Evolutionary conservation across 2,888 invertebrate species (phyloP).

Genomic region (Cheilosia impressa): DNA sequence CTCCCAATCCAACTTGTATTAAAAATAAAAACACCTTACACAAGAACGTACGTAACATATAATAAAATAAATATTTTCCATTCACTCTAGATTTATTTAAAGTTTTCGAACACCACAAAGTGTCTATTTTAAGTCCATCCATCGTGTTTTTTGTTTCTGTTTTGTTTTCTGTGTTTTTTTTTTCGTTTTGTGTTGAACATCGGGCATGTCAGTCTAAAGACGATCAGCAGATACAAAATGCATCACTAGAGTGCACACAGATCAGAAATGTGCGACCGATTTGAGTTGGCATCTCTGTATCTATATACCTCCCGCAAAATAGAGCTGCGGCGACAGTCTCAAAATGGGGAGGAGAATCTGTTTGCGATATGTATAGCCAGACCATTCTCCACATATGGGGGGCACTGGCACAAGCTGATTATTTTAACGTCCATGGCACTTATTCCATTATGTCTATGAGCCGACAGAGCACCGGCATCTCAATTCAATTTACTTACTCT

Average conservation of each 20-base stretch:
- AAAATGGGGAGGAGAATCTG: conserved; percentile 10
- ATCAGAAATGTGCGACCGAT: conserved; percentile 17
- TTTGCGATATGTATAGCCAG: conserved; percentile 14
- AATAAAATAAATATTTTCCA: conserved; percentile 27
- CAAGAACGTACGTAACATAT: conserved; percentile 3
- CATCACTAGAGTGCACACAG: conserved; percentile 28
- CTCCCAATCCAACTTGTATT: conserved; percentile 5
- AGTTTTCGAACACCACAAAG: conserved; percentile 55
- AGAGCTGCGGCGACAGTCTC: neutral
- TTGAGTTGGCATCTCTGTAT: neutral
- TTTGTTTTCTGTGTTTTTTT: neutral
- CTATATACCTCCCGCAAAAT: conserved; percentile 34
- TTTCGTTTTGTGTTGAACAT: conserved; percentile 31
- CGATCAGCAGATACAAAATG: conserved; percentile 9
- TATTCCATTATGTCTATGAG: conserved; percentile 58
- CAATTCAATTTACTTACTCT: conserved; percentile 27
- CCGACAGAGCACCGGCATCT: conserved; percentile 32
- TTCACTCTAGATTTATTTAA: conserved; percentile 56
- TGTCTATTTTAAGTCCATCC: conserved; percentile 61
- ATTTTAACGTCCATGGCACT: conserved; percentile 58
- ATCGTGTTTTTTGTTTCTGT: neutral
- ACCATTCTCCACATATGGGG: conserved; percentile 47
- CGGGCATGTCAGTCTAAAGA: conserved; percentile 57
- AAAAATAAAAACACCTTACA: conserved; percentile 10
- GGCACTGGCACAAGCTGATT: conserved; percentile 41